phyloP scores from a whole-genome alignment of 2,113 vertebrate species.

The Oceanites oceanicus region DNA sequence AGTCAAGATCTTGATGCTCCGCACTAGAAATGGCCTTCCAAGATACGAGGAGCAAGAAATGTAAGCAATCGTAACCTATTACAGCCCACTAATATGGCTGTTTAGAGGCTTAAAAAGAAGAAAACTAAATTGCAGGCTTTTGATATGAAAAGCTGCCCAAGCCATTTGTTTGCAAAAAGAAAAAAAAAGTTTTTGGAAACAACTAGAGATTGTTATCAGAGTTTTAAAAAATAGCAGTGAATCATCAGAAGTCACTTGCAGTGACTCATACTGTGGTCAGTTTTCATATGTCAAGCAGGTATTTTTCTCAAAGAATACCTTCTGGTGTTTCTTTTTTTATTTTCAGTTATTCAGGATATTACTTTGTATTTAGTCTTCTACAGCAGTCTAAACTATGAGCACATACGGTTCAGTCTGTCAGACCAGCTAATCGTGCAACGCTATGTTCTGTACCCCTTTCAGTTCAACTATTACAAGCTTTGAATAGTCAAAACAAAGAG shows the following conservation, averaged over 20 bases:
- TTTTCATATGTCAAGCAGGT: conserved; percentile 17
- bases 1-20: background rate
- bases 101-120: background rate
- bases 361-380: background rate
- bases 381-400: background rate
- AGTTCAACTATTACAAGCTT: background rate
- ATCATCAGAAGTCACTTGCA: conserved; percentile 41
- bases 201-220: background rate
- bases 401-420: background rate
- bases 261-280: conserved; percentile 52
- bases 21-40: background rate
- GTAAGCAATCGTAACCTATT: background rate
- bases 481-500: background rate
- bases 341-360: background rate
- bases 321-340: background rate
- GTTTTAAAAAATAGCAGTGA: conserved; percentile 23
- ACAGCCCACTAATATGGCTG: background rate
- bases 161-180: background rate
- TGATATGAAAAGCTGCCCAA: background rate
- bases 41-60: background rate
- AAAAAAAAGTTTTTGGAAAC: background rate
- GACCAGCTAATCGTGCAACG: background rate
- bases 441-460: background rate
- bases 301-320: conserved; percentile 35
- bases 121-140: background rate